A percentile compares a stretch with the other conserved stretches of the same genome.
Conservation (phyloP, 2,797 vertebrate species). For the Alca torda region DNA sequence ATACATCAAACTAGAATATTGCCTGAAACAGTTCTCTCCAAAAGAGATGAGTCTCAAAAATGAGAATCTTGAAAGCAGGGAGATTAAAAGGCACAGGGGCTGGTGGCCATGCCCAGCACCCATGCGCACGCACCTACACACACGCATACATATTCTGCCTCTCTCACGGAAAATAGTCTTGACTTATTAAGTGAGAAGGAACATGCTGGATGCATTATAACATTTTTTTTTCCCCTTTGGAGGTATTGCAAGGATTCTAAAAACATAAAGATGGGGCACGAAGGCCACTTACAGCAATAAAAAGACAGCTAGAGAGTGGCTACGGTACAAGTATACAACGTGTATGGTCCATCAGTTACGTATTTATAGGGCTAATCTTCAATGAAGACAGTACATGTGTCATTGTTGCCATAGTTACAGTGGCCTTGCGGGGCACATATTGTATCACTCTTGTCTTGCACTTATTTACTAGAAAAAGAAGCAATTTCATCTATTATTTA, state of each 20-base stretch:
- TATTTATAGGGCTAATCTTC: conserved; percentile 13
- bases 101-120: accelerated
- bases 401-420: conserved; percentile 70
- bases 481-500: conserved; percentile 67
- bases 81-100: neutral
- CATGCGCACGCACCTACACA: neutral
- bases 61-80: neutral
- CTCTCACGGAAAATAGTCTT: neutral
- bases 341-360: neutral
- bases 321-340: neutral
- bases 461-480: conserved; percentile 56
- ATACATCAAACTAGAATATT: neutral
- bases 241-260: neutral
- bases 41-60: neutral
- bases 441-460: conserved; percentile 54
- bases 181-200: neutral
- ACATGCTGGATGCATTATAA: neutral
- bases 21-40: neutral
- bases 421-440: conserved; percentile 18
- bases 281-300: neutral
- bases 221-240: neutral
- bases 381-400: neutral
- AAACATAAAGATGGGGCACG: neutral
- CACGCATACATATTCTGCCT: neutral
- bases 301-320: neutral